phyloP scores from a whole-genome alignment of 2,113 vertebrate species.

The Turnix velox region DNA sequence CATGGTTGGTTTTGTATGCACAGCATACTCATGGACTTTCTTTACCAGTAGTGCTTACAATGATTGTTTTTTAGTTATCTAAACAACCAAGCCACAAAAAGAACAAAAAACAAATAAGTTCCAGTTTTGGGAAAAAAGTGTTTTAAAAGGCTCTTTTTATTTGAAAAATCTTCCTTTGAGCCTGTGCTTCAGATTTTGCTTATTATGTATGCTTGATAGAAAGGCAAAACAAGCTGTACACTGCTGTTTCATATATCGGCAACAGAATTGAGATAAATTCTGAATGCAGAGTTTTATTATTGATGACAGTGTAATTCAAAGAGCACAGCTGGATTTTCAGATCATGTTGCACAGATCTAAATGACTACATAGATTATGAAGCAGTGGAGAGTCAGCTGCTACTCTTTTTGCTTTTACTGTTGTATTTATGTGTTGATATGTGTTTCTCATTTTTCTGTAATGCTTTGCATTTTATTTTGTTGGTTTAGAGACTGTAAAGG shows the following conservation, averaged over 20 bases:
- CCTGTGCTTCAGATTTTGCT: not conserved
- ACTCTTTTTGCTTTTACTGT: not conserved
- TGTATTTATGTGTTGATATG: not conserved
- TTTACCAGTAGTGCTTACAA: not conserved
- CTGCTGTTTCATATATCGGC: not conserved
- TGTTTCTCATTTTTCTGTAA: not conserved
- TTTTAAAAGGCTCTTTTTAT: not conserved
- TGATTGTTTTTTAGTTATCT: not conserved
- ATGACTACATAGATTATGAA: not conserved
- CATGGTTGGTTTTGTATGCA: not conserved
- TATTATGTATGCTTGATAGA: not conserved
- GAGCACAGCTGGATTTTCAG: slow-evolving; percentile 55
- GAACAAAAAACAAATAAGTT: not conserved
- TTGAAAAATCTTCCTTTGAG: not conserved
- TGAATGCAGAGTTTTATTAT: slow-evolving; percentile 21
- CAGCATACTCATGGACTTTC: not conserved
- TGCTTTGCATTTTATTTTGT: not conserved
- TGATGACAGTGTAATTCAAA: slow-evolving; percentile 36
- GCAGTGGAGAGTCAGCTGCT: slow-evolving; percentile 10
- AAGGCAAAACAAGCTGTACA: not conserved
- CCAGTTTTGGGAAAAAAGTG: not conserved
- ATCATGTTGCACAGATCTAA: slow-evolving; percentile 8
- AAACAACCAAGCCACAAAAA: not conserved
- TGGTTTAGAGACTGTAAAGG: not conserved
- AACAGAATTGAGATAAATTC: slow-evolving; percentile 29